Percentiles rank a stretch among this genome's conserved stretches.
phyloP scores from a whole-genome alignment of 2,888 invertebrate species.

The Drosophila colorata region DNA sequence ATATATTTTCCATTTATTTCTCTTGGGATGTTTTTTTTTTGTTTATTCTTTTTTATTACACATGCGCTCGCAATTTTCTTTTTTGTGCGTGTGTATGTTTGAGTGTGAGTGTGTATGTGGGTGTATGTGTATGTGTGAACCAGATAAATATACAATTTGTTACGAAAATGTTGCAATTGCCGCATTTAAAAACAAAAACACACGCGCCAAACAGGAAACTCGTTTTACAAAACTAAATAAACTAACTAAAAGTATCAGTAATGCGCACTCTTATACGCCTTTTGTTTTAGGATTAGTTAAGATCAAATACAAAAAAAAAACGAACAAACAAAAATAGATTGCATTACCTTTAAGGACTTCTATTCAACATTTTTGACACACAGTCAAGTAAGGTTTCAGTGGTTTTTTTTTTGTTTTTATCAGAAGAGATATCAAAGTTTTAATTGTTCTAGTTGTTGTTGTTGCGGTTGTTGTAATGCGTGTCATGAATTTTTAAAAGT shows the following conservation, averaged over 20 bases:
- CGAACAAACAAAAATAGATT: slow-evolving; percentile 12
- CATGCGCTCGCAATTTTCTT: slow-evolving; percentile 31
- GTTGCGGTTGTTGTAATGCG: slow-evolving; percentile 23
- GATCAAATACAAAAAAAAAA: slow-evolving; percentile 18
- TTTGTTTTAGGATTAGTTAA: slow-evolving; percentile 10
- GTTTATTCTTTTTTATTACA: slow-evolving; percentile 57
- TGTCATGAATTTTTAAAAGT: slow-evolving; percentile 42
- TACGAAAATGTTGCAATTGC: slow-evolving; percentile 22
- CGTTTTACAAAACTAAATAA: slow-evolving; percentile 63
- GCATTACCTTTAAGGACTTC: slow-evolving; percentile 21
- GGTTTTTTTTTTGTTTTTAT: slow-evolving; percentile 3
- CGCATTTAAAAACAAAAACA: slow-evolving; percentile 27
- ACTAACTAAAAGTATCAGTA: slow-evolving; percentile 70
- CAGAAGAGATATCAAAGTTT: slow-evolving; percentile 11
- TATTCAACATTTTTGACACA: neutral
- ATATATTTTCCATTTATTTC: slow-evolving; percentile 8
- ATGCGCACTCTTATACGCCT: slow-evolving; percentile 29
- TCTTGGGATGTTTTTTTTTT: slow-evolving; percentile 11
- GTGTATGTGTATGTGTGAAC: slow-evolving; percentile 29
- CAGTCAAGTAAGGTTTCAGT: slow-evolving; percentile 1
- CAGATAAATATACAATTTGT: slow-evolving; percentile 64
- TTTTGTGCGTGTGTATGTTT: slow-evolving; percentile 16
- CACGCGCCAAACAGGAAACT: slow-evolving; percentile 48
- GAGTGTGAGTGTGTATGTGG: slow-evolving; percentile 11
- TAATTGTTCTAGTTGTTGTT: slow-evolving; percentile 8